Conservation (phyloP, 2,113 vertebrate species). For the Gallinago media region DNA sequence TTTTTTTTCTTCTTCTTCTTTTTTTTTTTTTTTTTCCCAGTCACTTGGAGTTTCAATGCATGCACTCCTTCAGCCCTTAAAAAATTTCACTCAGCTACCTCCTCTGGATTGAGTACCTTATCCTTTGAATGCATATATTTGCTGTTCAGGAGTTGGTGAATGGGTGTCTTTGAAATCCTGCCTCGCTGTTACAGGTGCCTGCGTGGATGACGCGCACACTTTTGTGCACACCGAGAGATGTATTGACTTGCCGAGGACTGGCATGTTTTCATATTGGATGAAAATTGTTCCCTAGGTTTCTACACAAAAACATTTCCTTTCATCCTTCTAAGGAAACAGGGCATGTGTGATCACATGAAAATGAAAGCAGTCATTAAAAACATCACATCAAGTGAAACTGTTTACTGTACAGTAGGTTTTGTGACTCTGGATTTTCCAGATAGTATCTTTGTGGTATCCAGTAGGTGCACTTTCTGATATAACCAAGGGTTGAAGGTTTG, state of each 20-base stretch:
- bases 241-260: neutral
- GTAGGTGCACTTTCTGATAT: neutral
- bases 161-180: neutral
- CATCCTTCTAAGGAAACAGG: neutral
- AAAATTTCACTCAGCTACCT: neutral
- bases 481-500: neutral
- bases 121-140: neutral
- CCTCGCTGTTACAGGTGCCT: neutral
- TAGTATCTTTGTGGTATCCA: neutral
- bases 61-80: neutral
- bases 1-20: fast-evolving
- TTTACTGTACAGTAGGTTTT: neutral
- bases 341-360: neutral
- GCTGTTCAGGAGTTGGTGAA: neutral
- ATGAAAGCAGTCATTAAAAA: neutral
- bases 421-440: neutral
- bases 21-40: neutral
- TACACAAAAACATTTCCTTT: neutral
- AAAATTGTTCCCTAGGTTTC: neutral
- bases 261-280: neutral
- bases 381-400: neutral
- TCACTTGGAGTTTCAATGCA: neutral
- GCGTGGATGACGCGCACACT: too few species aligned
- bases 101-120: neutral
- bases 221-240: fast-evolving